Evolutionary conservation across 2,113 vertebrate species (phyloP), one percentile per base, ranked within the genome.

Genomic region (Arvicanthis niloticus): DNA sequence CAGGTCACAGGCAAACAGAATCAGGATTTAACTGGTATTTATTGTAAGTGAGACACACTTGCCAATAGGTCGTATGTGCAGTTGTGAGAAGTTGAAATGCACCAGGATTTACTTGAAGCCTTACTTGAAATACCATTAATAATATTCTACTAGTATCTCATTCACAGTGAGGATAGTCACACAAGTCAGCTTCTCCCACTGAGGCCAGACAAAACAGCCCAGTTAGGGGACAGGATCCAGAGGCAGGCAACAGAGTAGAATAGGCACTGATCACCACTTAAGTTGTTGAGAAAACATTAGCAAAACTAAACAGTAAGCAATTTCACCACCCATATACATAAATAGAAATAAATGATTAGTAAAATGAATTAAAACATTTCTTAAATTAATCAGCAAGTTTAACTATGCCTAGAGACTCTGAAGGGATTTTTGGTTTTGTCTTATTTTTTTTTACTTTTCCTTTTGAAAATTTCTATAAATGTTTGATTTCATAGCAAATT

Each of bases 401-500:
- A 58, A 42, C 1, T 65, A 60, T 53, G 70, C 15, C 12, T 31
- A 89, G 85, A 19, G 17, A 89, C 91, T 87, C 31, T 84, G 10
- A 75, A 94, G 78, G 2, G 60, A 78, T 26, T 34, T 34, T 60
- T 12, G 5, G 1, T 60, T 60, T 60, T 60, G 19, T 24, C 8
- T 62, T 24, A 7, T 62, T 62, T 45, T 81, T 26, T 86, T 95
- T 91, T 78, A 40, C 51, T 91, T 80, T 95, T 93, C n/a, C 77
- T 87, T 96, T 7, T 24, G 29, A 93, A 95, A 42, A 7, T 93
- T 94, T 81, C 37, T 86, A 53, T 51, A 40, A 40, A 12, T 91
- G 34, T 77, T 95, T 73, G 29, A 89, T 89, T 82, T 89, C 37
- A 80, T 22, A 68, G 53, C 15, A 94, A 68, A 76, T 94, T 68